Base-by-base conservation (phyloP, 2,888 invertebrate species). In the Carabus problematicus region DNA sequence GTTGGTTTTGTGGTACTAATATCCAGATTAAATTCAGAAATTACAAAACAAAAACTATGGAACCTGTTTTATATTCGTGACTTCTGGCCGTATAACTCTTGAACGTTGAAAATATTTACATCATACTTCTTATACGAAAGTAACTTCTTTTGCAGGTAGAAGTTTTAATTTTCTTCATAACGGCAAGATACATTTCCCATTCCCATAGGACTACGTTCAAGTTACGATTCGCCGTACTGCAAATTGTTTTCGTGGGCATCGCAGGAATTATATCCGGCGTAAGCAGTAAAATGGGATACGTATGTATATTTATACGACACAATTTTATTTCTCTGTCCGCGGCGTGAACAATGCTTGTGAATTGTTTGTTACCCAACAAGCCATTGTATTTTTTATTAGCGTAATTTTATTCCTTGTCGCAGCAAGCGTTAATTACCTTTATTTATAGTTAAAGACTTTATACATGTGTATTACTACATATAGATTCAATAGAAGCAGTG, bases 381-480 rank as follows among this genome's bases (percentile, higher is more conserved):
- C 60, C 60, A 60, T 67, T 67, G 67, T 67, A 29, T 67, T 58
- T 47, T 64, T 56, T 59, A 60, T 60, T 60, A 52, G 8, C 67
- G 9, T 60, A 60, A 67, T 52, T 60, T 67, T 67, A 67, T 67
- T 67, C 67, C 60, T 67, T 42, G 60, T 59, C 41, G 60, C 60
- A 67, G 54, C 60, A 67, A 60, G 60, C 67, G 60, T 67, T 67
- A 67, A 67, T 67, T 60, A 60, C 67, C 60, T 67, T 67, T 67
- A 67, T 67, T 67, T 60, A 67, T 29, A 16, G 67, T 52, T 67
- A 60, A 67, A 52, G 67, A 67, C 60, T 29, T 29, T 29, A 29
- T 29, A 29, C 6, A 3, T 29, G 29, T 29, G 6, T n/a, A n/a
- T n/a, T n/a, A n/a, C n/a, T n/a, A n/a, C n/a, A n/a, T n/a, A n/a